Base-by-base conservation (phyloP, 2,888 invertebrate genomes). In the Standfussiana lucernea region DNA sequence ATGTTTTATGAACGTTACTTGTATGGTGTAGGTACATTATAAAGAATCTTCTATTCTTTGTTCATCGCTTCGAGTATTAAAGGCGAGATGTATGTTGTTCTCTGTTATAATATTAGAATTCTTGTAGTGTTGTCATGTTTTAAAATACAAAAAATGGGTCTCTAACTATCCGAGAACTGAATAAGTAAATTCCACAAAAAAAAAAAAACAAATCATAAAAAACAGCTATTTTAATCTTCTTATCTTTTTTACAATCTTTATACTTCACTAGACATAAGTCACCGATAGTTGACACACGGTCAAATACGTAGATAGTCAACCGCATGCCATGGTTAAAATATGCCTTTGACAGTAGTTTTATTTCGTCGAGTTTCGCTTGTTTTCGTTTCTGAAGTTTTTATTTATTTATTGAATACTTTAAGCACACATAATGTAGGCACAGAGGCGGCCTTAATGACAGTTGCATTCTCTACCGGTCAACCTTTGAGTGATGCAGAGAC, bases 231-330 rank as follows among this genome's bases (percentile, higher is more conserved):
- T 32, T 28, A 40, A 59, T n/a, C 13, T 35, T 32, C 6, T 18
- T 68, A 78, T 45, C 56, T 61, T 15, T 42, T 4, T 21, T 45
- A 62, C 53, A 61, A 77, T 59, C 35, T 21, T 21, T 32, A n/a
- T n/a, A 32, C 56, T n/a, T 53, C n/a, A 45, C 10, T 56, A 32
- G 5, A 47, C 47, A 35, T 56, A 68, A 50, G 45, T 53, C 71
- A 62, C 45, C 2, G 42, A 40, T 65, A 35, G 6, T 61, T 50
- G 11, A 24, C n/a, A 18, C 28, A 13, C 2, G 32, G 32, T 21
- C 28, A 32, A 28, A 8, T 50, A n/a, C 11, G 4, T 24, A 50
- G 11, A 50, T 4, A 28, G 35, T 37, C 53, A 67, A 18, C 32
- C 18, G 53, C 40, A 67, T 42, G 21, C 5, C 56, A 45, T 45